Evolutionary conservation across 2,797 vertebrate species (phyloP).

Genomic region (Megalops cyprinoides): DNA sequence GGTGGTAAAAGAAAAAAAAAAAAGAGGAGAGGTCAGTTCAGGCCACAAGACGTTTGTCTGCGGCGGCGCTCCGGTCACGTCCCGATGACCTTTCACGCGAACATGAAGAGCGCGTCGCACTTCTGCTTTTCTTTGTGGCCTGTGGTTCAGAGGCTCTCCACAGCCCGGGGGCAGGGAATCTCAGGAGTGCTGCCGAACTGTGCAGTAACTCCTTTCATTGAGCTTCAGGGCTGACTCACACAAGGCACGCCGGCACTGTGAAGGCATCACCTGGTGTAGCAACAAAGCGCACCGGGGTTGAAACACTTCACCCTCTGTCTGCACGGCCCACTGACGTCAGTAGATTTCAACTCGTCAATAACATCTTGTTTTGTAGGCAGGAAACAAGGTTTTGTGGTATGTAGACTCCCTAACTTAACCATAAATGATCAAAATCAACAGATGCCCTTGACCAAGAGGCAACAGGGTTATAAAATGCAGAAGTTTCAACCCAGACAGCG

Average conservation of each 20-base stretch:
- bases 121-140: neutral
- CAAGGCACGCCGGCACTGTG: neutral
- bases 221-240: neutral
- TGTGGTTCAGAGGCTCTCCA: neutral
- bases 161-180: neutral
- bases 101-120: neutral
- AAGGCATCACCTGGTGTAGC: neutral
- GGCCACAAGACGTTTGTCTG: neutral
- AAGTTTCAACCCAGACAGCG: neutral
- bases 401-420: neutral
- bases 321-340: neutral
- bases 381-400: too few relatives aligned
- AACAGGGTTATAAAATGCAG: too few relatives aligned
- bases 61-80: neutral
- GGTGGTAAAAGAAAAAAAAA: constrained; percentile 34
- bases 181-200: neutral
- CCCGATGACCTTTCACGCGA: neutral
- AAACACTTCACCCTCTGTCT: neutral
- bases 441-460: too few relatives aligned
- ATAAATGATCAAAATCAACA: neutral
- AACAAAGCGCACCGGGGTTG: neutral
- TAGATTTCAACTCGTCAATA: too few relatives aligned
- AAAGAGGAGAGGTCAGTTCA: neutral
- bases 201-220: neutral
- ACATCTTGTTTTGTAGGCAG: neutral